Evolutionary conservation across 2,888 invertebrate genomes (phyloP).

Genomic region (Coleophora flavipennella): DNA sequence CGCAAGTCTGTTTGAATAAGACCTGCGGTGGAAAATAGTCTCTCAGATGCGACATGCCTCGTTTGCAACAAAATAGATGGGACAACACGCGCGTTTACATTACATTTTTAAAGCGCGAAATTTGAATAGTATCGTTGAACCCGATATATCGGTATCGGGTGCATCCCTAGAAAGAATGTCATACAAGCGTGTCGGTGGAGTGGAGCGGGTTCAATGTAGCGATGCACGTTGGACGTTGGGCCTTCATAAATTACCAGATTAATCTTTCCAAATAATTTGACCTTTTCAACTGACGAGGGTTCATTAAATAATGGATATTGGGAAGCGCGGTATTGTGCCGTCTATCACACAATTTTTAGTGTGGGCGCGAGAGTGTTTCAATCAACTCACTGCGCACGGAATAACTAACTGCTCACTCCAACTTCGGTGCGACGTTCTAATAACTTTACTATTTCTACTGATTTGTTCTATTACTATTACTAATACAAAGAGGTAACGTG

Average conservation of each 20-base stretch:
- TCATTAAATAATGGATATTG: constrained; percentile 71
- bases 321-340: constrained; percentile 66
- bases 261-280: constrained; percentile 73
- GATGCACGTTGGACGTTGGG: constrained; percentile 54
- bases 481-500: no score
- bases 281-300: constrained; percentile 72
- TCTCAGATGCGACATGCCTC: no score
- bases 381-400: constrained; percentile 24
- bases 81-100: no score
- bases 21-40: no score
- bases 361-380: constrained; percentile 41
- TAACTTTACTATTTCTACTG: constrained; percentile 10
- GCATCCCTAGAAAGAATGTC: constrained; percentile 53
- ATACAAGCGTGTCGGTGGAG: constrained; percentile 42
- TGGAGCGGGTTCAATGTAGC: constrained; percentile 59
- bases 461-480: constrained; percentile 2
- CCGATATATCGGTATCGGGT: no score
- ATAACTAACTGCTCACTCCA: constrained; percentile 5
- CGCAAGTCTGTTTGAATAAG: no score
- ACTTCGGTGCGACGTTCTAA: constrained; percentile 17
- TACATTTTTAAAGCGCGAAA: no score
- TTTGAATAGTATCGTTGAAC: no score
- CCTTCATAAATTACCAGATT: constrained; percentile 69
- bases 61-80: no score
- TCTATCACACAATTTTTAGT: constrained; percentile 62